phyloP scores from a whole-genome alignment of 92 coral and sea anemone species.

The Heteractis magnifica region DNA sequence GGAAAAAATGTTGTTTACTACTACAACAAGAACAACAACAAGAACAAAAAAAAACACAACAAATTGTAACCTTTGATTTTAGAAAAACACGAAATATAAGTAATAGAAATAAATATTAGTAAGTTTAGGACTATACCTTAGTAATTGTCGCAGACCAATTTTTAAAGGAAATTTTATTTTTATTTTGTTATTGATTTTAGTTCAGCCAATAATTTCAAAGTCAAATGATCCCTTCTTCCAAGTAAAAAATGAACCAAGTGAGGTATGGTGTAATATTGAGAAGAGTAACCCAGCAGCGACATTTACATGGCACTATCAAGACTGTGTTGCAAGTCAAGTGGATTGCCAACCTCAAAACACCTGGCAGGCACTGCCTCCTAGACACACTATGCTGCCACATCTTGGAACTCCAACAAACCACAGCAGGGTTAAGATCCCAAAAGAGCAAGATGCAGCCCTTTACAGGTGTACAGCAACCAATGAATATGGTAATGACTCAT shows the following conservation, averaged over 20 bases:
- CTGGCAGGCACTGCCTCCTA: conserved; percentile 29
- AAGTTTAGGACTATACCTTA: too few species aligned
- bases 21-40: too few species aligned
- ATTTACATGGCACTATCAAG: conserved; percentile 56
- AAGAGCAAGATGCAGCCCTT: conserved; percentile 27
- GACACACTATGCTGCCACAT: background rate
- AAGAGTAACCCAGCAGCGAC: conserved; percentile 55
- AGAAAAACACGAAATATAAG: too few species aligned
- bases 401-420: conserved; percentile 9
- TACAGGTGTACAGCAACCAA: conserved; percentile 70
- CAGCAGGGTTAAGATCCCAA: conserved; percentile 44
- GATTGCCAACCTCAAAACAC: conserved; percentile 21
- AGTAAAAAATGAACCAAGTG: conserved; percentile 14
- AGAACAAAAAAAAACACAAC: too few species aligned
- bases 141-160: too few species aligned
- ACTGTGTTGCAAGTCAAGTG: background rate
- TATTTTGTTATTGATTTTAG: conserved; percentile 5
- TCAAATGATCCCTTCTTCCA: background rate
- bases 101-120: too few species aligned
- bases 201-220: conserved; percentile 13
- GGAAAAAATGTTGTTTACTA: too few species aligned
- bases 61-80: too few species aligned
- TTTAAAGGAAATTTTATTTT: too few species aligned
- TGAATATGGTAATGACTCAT: conserved; percentile 49
- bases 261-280: conserved; percentile 29